Base-by-base conservation (phyloP, 2,797 vertebrate genomes). In the Pristis pectinata region DNA sequence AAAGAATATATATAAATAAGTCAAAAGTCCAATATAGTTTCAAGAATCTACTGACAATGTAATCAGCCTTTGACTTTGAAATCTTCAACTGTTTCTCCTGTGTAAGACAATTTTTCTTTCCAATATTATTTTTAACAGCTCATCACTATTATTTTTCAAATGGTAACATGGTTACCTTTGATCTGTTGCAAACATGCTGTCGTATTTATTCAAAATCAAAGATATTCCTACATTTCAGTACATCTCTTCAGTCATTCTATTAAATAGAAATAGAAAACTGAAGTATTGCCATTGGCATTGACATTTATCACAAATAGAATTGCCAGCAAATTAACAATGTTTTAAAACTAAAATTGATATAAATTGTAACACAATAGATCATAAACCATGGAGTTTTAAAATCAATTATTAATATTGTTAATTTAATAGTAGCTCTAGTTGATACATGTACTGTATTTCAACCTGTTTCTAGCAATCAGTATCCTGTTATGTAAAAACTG, bases 401-500 rank as follows among this genome's bases (percentile, higher is more conserved):
- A 93, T 59, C n/a, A 61, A 64, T 91, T 64, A n/a, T 91, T 91
- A 61, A n/a, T 70, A 49, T 19, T 27, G 2, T 37, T 24, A 44
- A 70, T 64, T 72, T 93, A 93, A 70, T 91, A 67, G 27, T 77
- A 34, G 10, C 49, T 87, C 19, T 44, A 49, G 93, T 41, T 93
- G 93, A 72, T 15, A 49, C 34, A 11, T 27, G 92, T n/a, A n/a
- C 77, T 74, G 27, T 22, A 27, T 93, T 93, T 93, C 24, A 37
- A 67, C 64, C 93, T 93, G 37, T 41, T 93, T 93, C 67, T 30
- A 24, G 41, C 95, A 96, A 96, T 96, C 53, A 30, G 83, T 94
- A 95, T 95, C 95, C 95, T 95, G 95, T 95, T 95, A 95, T 95
- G 24, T 94, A 95, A 0, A 74, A 95, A 95, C 22, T 94, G 95